phyloP scores from a whole-genome alignment of 1,140 invertebrate species.

The Zeugodacus cucurbitae region DNA sequence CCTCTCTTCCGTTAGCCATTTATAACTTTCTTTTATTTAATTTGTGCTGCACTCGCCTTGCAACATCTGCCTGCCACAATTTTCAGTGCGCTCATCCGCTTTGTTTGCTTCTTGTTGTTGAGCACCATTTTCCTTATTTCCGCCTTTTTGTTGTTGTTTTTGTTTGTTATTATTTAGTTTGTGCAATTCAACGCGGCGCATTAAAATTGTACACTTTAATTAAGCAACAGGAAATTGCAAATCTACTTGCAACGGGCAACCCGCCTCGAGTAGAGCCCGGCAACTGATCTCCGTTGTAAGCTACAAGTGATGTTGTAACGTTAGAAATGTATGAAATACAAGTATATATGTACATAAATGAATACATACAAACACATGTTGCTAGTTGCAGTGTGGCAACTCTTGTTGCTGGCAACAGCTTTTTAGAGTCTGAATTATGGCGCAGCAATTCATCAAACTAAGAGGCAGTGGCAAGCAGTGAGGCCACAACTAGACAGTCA shows the following conservation, averaged over 20 bases:
- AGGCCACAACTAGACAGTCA: constrained; percentile 6
- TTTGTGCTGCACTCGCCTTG: neutral
- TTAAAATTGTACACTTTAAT: constrained; percentile 32
- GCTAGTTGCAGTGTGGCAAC: neutral
- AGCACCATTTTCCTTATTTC: neutral
- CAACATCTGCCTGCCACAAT: neutral
- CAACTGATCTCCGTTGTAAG: neutral
- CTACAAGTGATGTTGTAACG: neutral
- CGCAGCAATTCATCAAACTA: constrained; percentile 31
- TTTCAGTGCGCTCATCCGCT: neutral
- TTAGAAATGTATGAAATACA: neutral
- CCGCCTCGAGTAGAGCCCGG: too few relatives aligned
- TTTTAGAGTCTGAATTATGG: constrained; percentile 26
- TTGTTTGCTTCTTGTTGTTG: neutral
- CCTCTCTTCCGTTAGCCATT: neutral
- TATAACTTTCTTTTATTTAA: constrained; percentile 1
- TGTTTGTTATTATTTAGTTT: constrained; percentile 4
- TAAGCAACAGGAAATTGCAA: constrained; percentile 23
- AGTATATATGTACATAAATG: neutral
- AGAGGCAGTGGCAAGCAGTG: neutral
- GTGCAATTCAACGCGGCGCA: neutral
- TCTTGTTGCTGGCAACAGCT: constrained; percentile 13
- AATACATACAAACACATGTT: neutral
- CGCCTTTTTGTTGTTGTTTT: neutral
- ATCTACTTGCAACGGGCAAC: neutral